A percentile compares a stretch with the other conserved stretches of the same genome.
Conservation (phyloP, 1,140 invertebrate species). For the Leptopilina clavipes region DNA sequence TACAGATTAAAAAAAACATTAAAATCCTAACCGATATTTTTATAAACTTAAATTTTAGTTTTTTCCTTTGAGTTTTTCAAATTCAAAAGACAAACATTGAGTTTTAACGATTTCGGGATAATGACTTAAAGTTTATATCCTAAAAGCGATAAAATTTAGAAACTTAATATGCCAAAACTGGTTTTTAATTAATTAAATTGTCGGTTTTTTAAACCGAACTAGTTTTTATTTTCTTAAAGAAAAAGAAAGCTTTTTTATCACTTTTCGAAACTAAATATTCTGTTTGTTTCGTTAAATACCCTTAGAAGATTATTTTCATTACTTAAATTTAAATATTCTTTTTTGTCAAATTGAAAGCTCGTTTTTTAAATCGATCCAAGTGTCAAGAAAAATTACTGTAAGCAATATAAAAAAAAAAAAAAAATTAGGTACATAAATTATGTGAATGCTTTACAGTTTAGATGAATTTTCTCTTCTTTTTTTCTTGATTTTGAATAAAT, state of each 20-base stretch:
- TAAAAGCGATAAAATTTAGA: conserved; percentile 32
- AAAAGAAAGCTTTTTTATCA: no score
- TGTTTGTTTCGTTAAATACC: neutral
- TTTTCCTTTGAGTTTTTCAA: neutral
- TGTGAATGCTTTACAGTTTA: conserved; percentile 44
- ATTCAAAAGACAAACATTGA: neutral
- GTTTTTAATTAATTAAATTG: neutral
- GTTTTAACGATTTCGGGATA: conserved; percentile 19
- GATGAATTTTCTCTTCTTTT: no score
- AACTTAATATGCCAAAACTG: conserved; percentile 32
- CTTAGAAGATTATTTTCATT: neutral
- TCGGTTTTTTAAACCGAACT: no score
- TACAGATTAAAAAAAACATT: no score
- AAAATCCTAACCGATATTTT: no score
- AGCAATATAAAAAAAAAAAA: conserved; percentile 42
- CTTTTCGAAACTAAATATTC: no score
- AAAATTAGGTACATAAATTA: conserved; percentile 53
- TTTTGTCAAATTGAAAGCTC: conserved; percentile 10
- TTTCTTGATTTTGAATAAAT: no score
- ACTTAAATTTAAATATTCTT: neutral
- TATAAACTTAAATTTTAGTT: neutral
- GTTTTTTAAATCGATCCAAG: conserved; percentile 37
- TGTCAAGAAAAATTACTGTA: conserved; percentile 43
- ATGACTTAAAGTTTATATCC: conserved; percentile 25
- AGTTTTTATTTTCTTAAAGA: no score